Evolutionary conservation across 2,113 vertebrate genomes (phyloP), one percentile per base, ranked within the genome.

Genomic region (Pterophyllum scalare): DNA sequence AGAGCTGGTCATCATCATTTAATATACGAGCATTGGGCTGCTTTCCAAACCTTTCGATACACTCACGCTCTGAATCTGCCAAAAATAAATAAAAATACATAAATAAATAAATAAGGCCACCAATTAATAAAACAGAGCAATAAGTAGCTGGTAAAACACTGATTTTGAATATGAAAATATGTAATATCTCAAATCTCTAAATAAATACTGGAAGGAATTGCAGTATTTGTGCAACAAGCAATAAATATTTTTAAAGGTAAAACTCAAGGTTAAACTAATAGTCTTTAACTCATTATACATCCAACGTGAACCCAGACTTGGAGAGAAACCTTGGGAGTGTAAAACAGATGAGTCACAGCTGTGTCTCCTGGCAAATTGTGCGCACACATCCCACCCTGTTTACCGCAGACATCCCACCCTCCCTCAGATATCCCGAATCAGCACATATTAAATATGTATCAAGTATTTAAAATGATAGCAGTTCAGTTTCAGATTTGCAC

Each of bases 41-140:
- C 89, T 95, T 97, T 59, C 97, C 94, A 4, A 99, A 99, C 57
- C 6, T 93, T 81, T 97, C 94, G 79, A 96, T 89, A 86, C 98
- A 99, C 79, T 97, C 97, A 38, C 76, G 85, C 89, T 96, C 96
- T 28, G 96, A 97, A 94, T 97, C 98, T 99, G 19, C 11, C 13
- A 20, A 22, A 28, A 33, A 60, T 15, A 62, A 33, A 40, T 31
- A 26, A 0, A n/a, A n/a, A n/a, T n/a, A n/a, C n/a, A 15, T 74
- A 35, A 35, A 35, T 35, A 38, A 38, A 15, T 65, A 10, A 38
- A 38, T 10, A 38, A 38, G 8, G 19, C 9, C 9, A 22, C 9
- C 54, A 57, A 3, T 8, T 22, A 22, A 57, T 22, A 11, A 57
- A 11, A 57, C 8, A 5, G 3, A 11, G 54, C 19, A 20, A 54